Percentiles rank a stretch among this genome's conserved stretches.
phyloP scores from a whole-genome alignment of 2,113 vertebrate species.

The Shinisaurus crocodilurus region DNA sequence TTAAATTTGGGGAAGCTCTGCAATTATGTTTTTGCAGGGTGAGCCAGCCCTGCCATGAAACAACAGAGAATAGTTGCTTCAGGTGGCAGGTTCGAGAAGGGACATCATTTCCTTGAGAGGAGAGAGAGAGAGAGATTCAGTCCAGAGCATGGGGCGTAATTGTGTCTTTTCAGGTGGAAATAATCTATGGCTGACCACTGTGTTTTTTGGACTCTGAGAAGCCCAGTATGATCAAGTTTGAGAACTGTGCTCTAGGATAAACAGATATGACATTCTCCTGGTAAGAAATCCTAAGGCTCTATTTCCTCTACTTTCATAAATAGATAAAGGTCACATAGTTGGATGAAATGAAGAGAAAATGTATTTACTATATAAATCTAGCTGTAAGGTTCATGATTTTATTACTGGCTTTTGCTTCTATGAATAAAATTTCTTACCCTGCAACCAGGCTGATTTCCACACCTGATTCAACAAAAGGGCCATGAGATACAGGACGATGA shows the following conservation, averaged over 20 bases:
- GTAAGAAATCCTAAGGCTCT: background rate
- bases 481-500: background rate
- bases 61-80: background rate
- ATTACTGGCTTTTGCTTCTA: background rate
- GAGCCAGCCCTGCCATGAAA: background rate
- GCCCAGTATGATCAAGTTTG: background rate
- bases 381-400: background rate
- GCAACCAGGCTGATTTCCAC: background rate
- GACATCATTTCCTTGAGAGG: background rate
- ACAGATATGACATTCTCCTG: background rate
- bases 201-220: background rate
- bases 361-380: slow-evolving; percentile 13
- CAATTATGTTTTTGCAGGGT: background rate
- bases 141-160: background rate
- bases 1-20: background rate
- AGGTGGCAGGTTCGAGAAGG: background rate
- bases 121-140: background rate
- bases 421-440: background rate
- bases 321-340: slow-evolving; percentile 30
- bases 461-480: slow-evolving; percentile 27
- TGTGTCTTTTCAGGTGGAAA: slow-evolving; percentile 1
- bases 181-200: background rate
- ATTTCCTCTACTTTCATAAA: background rate
- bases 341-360: slow-evolving; percentile 6
- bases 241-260: background rate